Conservation (phyloP, 2,888 invertebrate species). For the Ceriagrion tenellum region DNA sequence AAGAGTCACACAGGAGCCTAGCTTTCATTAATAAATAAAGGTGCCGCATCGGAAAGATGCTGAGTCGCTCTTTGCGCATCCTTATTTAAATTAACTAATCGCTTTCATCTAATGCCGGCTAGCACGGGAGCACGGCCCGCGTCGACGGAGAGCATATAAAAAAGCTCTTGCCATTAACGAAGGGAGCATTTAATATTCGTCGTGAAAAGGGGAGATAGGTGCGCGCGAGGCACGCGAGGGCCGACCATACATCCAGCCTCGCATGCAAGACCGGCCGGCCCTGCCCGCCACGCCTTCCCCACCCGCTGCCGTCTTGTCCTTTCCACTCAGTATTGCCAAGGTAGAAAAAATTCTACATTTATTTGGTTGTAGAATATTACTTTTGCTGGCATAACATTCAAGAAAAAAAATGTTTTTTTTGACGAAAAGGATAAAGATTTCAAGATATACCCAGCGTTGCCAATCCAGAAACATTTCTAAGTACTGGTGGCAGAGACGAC, state of each 20-base stretch:
- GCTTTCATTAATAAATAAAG: neutral
- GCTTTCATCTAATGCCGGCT: neutral
- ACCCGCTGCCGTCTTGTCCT: neutral
- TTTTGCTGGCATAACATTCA: too few relatives aligned
- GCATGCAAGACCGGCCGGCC: neutral
- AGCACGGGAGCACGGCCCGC: neutral
- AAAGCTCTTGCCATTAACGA: neutral
- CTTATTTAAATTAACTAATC: neutral
- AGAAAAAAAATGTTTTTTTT: too few relatives aligned
- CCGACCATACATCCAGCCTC: neutral
- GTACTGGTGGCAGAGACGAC: too few relatives aligned
- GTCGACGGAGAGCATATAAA: neutral
- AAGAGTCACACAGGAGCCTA: neutral
- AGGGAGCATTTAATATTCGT: conserved; percentile 1
- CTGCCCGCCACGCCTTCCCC: neutral
- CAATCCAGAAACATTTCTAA: too few relatives aligned
- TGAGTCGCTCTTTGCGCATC: neutral
- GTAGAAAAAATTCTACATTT: too few relatives aligned
- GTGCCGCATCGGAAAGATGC: neutral
- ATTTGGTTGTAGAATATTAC: too few relatives aligned
- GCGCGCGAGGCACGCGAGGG: neutral
- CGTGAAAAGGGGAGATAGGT: neutral
- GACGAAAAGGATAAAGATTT: too few relatives aligned
- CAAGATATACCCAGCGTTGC: too few relatives aligned
- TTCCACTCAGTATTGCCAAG: too few relatives aligned